Evolutionary conservation across 2,113 vertebrate genomes (phyloP).

Genomic region (Petaurus breviceps): DNA sequence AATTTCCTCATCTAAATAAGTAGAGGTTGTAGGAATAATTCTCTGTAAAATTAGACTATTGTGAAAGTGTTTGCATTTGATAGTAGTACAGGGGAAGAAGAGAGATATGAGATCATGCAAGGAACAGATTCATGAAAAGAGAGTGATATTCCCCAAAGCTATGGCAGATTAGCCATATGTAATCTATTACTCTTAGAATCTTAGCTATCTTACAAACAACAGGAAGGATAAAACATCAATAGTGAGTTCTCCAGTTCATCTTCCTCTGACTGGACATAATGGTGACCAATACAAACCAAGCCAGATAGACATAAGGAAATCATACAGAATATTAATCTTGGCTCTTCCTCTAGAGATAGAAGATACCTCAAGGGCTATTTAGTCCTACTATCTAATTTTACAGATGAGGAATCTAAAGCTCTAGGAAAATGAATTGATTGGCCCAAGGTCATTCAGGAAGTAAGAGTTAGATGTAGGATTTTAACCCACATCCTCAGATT

Average conservation of each 20-base stretch:
- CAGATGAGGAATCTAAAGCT: conserved; percentile 2
- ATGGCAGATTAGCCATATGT: not conserved
- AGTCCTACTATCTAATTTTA: not conserved
- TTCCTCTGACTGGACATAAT: not conserved
- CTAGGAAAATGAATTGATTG: not conserved
- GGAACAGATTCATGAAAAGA: not conserved
- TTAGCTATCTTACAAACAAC: not conserved
- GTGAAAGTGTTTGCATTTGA: too few relatives aligned
- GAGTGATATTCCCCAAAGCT: not conserved
- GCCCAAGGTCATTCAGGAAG: not conserved
- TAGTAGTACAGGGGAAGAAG: too few relatives aligned
- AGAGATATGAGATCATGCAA: not conserved
- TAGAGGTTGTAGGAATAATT: not conserved
- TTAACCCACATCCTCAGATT: conserved; percentile 13
- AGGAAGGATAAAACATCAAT: not conserved
- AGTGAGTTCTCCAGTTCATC: not conserved
- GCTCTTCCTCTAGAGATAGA: not conserved
- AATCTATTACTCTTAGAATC: not conserved
- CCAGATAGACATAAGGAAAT: not conserved
- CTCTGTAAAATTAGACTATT: too few relatives aligned
- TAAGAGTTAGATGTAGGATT: not conserved
- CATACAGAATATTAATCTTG: not conserved
- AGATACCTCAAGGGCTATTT: not conserved
- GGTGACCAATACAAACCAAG: not conserved
- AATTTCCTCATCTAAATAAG: conserved; percentile 26